phyloP scores from a whole-genome alignment of 2,113 vertebrate genomes.

The Tinamus guttatus region DNA sequence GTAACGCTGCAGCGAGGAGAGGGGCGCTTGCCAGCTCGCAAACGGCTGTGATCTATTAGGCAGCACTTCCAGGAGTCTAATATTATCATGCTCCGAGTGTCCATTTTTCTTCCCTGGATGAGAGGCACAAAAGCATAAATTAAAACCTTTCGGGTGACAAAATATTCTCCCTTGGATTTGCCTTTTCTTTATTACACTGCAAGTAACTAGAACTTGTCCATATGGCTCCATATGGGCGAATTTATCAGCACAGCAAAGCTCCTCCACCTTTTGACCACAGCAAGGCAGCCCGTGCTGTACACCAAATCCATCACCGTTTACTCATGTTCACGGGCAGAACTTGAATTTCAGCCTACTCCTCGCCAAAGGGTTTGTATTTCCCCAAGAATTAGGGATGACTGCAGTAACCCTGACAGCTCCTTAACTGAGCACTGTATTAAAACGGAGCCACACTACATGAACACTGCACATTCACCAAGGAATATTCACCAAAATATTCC shows the following conservation, averaged over 20 bases:
- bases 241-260: not conserved
- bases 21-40: not conserved
- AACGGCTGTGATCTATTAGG: constrained; percentile 39
- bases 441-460: not conserved
- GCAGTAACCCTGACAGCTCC: not conserved
- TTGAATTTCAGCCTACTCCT: not conserved
- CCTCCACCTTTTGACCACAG: not conserved
- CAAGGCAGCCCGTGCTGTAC: not conserved
- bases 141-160: not conserved
- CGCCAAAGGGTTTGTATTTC: not conserved
- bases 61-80: not conserved
- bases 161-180: not conserved
- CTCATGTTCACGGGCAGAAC: not conserved
- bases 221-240: not conserved
- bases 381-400: not conserved
- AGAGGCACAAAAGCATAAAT: constrained; percentile 27
- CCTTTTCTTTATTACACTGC: not conserved
- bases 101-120: constrained; percentile 37
- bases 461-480: not conserved
- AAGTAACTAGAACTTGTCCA: not conserved
- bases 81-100: not conserved
- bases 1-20: not conserved
- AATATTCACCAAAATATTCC: no score
- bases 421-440: not conserved
- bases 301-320: fast-evolving